These are phyloP conservation scores for Tupaia chinensis DNA, from an alignment of 2,113 vertebrate species.

Conservation along the genomic window DNA sequence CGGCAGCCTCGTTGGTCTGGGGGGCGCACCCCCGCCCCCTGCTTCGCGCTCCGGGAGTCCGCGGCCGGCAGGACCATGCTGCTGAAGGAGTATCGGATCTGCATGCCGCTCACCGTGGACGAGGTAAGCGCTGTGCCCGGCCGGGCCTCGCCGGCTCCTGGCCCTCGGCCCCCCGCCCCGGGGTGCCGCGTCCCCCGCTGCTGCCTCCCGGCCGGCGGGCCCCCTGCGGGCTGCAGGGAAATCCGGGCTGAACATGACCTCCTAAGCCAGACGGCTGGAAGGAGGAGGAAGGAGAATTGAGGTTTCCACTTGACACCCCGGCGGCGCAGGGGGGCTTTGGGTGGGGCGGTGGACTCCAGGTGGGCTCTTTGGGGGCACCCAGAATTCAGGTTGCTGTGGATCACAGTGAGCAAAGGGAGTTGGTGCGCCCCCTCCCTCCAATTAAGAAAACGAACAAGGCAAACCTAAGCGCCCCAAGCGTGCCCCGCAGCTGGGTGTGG, in stretches of 20 bases:
- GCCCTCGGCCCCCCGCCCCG: constrained; percentile 58
- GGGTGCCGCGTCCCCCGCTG: constrained; percentile 33
- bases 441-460: neutral
- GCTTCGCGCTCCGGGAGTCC: constrained; percentile 34
- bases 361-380: constrained; percentile 35
- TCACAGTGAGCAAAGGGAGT: constrained; percentile 18
- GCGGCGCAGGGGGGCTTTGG: constrained; percentile 39
- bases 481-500: neutral
- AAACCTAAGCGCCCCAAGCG: neutral
- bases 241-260: neutral
- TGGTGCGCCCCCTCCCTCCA: constrained; percentile 54
- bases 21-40: neutral
- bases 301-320: constrained; percentile 45
- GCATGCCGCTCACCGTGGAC: constrained; percentile 97
- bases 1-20: neutral
- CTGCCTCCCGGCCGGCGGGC: constrained; percentile 2
- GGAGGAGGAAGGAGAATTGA: neutral
- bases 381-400: neutral
- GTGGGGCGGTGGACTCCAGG: constrained; percentile 62
- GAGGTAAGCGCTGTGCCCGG: constrained; percentile 91
- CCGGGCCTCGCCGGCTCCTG: constrained; percentile 74
- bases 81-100: constrained; percentile 99
- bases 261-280: neutral
- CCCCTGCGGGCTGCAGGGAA: constrained; percentile 28
- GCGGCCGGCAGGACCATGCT: constrained; percentile 91